Base-by-base conservation (phyloP, 1,140 invertebrate genomes). In the Pseudoatta argentina region DNA sequence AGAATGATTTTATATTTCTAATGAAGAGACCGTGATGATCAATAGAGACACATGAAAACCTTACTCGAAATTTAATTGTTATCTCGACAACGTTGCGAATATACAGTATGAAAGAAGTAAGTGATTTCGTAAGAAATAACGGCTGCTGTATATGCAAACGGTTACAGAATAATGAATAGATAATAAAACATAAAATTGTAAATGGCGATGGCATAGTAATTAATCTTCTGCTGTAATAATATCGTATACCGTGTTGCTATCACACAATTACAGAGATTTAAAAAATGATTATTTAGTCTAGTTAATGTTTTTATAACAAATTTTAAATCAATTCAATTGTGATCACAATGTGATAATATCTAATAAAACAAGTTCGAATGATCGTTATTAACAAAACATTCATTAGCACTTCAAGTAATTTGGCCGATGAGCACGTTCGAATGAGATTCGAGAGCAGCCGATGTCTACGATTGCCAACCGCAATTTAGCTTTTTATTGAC, bases 1-100 rank as follows among this genome's bases (percentile, higher is more conserved):
- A 85, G 39, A 39, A 71, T 69, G 53, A 57, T 86, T 89, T 89
- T 79, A 55, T 79, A 86, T n/a, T 34, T 53, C 24, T 51, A 55
- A 69, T 39, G 16, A 55, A 66, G 76, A 48, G 2, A 44, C 18
- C 21, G 34, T 14, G 21, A 75, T 6, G 24, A 78, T 44, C 7
- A 44, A 66, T 64, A n/a, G n/a, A n/a, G 39, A 14, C 16, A 24
- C 18, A 59, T 27, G 57, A 48, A 34, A 66, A 16, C 12, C 4
- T 78, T 39, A 12, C 3, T 4, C 30, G 8, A 16, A 69, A 69
- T 71, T 69, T 24, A 2, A 69, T 39, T 67, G 53, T 34, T 18
- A 53, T 39, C 7, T 24, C 14, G 21, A n/a, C 21, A 48, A 48
- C 27, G n/a, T 67, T 30, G 18, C 30, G 0, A 18, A 27, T 39